Evolutionary conservation across 2,888 invertebrate species (phyloP), one percentile per base, ranked within the genome.

Genomic region (Nysson spinosus): DNA sequence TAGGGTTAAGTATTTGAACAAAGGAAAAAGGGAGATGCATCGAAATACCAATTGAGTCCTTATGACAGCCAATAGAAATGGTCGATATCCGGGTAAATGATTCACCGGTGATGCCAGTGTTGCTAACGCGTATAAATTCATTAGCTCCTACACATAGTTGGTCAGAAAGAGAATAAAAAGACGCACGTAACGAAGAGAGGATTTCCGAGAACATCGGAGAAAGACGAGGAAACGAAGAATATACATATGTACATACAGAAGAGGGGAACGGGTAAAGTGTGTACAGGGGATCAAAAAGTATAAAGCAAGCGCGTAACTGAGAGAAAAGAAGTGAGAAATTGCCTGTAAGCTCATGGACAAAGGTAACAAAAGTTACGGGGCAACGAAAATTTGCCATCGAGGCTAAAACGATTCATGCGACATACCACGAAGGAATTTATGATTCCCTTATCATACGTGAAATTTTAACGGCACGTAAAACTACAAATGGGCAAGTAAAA

Each of bases 81-180:
- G 46, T 32, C 44, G 47, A 56, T 64, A 69, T 60, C 49, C 72
- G 60, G 26, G 55, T 65, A 69, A 75, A 72, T 67, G 67, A 75
- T 72, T 75, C 65, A 63, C 58, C 49, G 47, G 24, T n/a, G n/a
- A n/a, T n/a, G n/a, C 43, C 51, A 56, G 47, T 47, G 46, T 20
- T 43, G 46, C 37, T 55, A 54, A 49, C 39, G 43, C 65, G 63
- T 68, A 70, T 76, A 75, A 68, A 76, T 76, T 72, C 70, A 68
- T 68, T 70, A 30, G 54, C 50, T 58, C 50, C 43, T 40, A 42
- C 57, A 44, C 50, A 28, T 30, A 32, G 14, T 12, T 24, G 7
- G 12, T 4, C 16, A 6, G 46, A n/a, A 28, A 7, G 9, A 12
- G 20, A 51, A 57, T 54, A 39, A 50, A 54, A 34, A 43, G 22